Percentiles rank a stretch among this genome's conserved stretches.
Evolutionary conservation across 2,888 invertebrate species (phyloP).

Genomic region (Caenorhabditis angaria): DNA sequence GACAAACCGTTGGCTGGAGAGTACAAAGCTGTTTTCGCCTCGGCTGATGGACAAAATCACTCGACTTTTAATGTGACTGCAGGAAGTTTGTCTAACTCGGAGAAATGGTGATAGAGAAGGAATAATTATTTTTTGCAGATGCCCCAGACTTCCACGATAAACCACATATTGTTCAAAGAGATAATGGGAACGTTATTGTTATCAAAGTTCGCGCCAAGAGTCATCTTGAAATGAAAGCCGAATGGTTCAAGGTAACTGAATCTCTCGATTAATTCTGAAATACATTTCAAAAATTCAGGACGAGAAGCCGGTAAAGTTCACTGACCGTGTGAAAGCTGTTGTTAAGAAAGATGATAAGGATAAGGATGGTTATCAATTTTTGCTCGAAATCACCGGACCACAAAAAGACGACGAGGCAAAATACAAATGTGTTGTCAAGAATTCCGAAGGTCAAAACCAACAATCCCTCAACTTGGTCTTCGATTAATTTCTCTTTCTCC

Average conservation of each 20-base stretch:
- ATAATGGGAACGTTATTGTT: conserved; percentile 70
- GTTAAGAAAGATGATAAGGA: conserved; percentile 71
- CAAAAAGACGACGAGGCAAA: conserved; percentile 72
- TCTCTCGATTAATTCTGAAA: too few relatives aligned
- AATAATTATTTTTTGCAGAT: conserved; percentile 51
- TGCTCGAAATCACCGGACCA: conserved; percentile 69
- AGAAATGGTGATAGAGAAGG: not conserved
- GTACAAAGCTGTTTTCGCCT: conserved; percentile 69
- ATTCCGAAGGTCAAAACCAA: conserved; percentile 71
- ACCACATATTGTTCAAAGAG: conserved; percentile 72
- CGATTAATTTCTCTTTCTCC: conserved; percentile 49
- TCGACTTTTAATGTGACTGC: conserved; percentile 70
- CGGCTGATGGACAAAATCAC: conserved; percentile 67
- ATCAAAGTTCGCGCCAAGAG: conserved; percentile 72
- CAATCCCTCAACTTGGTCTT: conserved; percentile 71
- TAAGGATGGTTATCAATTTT: conserved; percentile 66
- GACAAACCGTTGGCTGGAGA: conserved; percentile 71
- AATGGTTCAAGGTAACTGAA: conserved; percentile 72
- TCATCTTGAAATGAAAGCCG: conserved; percentile 69
- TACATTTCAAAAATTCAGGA: conserved; percentile 60
- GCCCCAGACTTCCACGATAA: conserved; percentile 73
- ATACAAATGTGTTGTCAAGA: conserved; percentile 69
- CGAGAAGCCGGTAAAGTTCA: conserved; percentile 70
- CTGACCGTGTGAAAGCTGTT: conserved; percentile 69
- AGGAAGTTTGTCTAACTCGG: conserved; percentile 65